phyloP scores from a whole-genome alignment of 2,113 vertebrate species.

The Passer montanus region DNA sequence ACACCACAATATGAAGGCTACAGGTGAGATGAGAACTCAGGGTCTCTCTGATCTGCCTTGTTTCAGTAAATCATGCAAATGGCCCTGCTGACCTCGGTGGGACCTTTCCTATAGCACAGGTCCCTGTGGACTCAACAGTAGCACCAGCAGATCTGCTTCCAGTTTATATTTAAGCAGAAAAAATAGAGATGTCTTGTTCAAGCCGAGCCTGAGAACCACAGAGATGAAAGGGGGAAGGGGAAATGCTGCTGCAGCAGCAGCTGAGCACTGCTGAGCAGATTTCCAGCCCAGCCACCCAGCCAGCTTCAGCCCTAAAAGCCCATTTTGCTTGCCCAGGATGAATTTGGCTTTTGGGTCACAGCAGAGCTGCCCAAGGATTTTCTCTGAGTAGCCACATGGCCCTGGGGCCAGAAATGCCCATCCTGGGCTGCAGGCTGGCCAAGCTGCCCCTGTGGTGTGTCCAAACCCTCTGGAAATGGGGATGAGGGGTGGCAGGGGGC shows the following conservation, averaged over 20 bases:
- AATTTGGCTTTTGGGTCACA: neutral
- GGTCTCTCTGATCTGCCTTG: accelerated
- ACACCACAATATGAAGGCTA: neutral
- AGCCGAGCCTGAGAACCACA: neutral
- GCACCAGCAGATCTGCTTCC: neutral
- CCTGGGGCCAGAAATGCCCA: neutral
- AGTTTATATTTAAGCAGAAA: neutral
- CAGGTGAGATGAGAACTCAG: neutral
- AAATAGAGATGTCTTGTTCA: neutral
- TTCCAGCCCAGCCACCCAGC: neutral
- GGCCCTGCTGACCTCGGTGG: neutral
- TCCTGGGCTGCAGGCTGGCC: neutral
- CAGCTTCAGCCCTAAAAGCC: neutral
- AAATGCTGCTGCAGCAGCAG: neutral
- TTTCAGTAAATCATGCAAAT: neutral
- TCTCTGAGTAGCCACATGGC: accelerated
- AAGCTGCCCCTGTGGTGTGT: neutral
- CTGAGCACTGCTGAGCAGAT: neutral
- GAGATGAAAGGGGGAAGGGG: constrained; percentile 6
- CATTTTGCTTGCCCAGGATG: neutral
- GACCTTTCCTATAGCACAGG: neutral
- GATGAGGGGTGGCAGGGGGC: accelerated
- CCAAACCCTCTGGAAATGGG: neutral
- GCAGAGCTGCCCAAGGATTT: neutral
- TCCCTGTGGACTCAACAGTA: neutral